Percentiles rank a stretch among this genome's conserved stretches.
These are phyloP conservation scores for Dendrophyllia cribrosa DNA, from an alignment of 64 coral and sea anemone genomes.

Conservation along the genomic window DNA sequence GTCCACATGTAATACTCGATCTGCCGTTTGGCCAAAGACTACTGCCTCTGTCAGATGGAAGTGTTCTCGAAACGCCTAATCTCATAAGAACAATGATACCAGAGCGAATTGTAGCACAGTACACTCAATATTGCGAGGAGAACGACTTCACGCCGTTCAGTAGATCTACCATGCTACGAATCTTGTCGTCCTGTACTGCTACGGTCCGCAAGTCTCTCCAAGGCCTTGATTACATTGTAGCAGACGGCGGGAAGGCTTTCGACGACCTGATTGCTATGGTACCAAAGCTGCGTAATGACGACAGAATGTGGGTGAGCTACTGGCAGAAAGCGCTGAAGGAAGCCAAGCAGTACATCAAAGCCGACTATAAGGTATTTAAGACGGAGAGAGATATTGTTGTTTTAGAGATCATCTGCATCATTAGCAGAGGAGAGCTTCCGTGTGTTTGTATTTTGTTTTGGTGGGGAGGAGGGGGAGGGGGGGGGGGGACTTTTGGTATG, in stretches of 20 bases:
- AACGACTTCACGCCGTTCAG: not conserved
- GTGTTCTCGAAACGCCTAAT: slow-evolving; percentile 4
- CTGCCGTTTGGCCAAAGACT: slow-evolving; percentile 7
- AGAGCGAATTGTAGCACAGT: slow-evolving; percentile 26
- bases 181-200: slow-evolving; percentile 4
- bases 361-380: slow-evolving; percentile 12
- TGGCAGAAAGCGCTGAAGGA: slow-evolving; percentile 8
- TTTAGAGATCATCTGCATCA: too few species aligned
- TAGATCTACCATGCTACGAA: slow-evolving; percentile 21
- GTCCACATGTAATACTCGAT: slow-evolving; percentile 11
- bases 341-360: slow-evolving; percentile 10
- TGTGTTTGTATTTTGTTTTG: too few species aligned
- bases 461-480: too few species aligned
- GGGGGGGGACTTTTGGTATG: too few species aligned
- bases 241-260: slow-evolving; percentile 19
- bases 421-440: too few species aligned
- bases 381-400: not conserved
- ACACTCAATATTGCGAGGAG: slow-evolving; percentile 4
- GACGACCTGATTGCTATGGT: slow-evolving; percentile 8
- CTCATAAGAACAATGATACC: slow-evolving; percentile 25
- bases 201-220: slow-evolving; percentile 20
- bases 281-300: slow-evolving; percentile 8
- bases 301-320: slow-evolving; percentile 11
- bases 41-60: slow-evolving; percentile 7
- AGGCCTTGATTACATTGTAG: slow-evolving; percentile 14